Conservation (phyloP, 2,888 invertebrate genomes). For the Eurytoma adleriae region DNA sequence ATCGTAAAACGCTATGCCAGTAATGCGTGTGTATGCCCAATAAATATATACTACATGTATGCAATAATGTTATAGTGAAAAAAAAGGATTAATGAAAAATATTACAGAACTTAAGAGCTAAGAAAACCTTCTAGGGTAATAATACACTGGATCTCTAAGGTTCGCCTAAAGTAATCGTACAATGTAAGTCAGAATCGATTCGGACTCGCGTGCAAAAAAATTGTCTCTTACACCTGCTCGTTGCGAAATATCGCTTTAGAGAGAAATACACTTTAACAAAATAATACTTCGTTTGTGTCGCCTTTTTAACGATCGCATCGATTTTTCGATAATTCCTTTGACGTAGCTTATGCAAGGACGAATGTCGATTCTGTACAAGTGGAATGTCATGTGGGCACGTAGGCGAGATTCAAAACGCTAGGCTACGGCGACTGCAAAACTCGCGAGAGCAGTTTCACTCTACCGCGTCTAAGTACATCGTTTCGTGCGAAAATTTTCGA, state of each 20-base stretch:
- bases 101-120: slow-evolving; percentile 49
- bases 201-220: slow-evolving; percentile 6
- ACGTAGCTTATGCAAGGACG: too few relatives aligned
- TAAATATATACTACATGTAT: slow-evolving; percentile 66
- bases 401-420: slow-evolving; percentile 45
- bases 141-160: slow-evolving; percentile 39
- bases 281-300: too few relatives aligned
- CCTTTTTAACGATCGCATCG: not conserved
- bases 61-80: slow-evolving; percentile 61
- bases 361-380: slow-evolving; percentile 16
- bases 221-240: not conserved
- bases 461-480: slow-evolving; percentile 18
- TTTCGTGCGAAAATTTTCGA: slow-evolving; percentile 16
- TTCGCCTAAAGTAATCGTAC: slow-evolving; percentile 30
- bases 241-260: slow-evolving; percentile 10
- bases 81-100: slow-evolving; percentile 39
- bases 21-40: slow-evolving; percentile 65
- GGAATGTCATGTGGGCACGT: slow-evolving; percentile 40
- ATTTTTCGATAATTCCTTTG: too few relatives aligned
- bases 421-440: not conserved
- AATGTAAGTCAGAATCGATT: slow-evolving; percentile 29
- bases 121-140: slow-evolving; percentile 35
- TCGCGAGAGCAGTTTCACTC: slow-evolving; percentile 33
- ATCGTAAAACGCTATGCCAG: slow-evolving; percentile 61
- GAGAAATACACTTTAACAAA: too few relatives aligned